phyloP scores from a whole-genome alignment of 2,797 vertebrate genomes.

The Gorsachius magnificus region DNA sequence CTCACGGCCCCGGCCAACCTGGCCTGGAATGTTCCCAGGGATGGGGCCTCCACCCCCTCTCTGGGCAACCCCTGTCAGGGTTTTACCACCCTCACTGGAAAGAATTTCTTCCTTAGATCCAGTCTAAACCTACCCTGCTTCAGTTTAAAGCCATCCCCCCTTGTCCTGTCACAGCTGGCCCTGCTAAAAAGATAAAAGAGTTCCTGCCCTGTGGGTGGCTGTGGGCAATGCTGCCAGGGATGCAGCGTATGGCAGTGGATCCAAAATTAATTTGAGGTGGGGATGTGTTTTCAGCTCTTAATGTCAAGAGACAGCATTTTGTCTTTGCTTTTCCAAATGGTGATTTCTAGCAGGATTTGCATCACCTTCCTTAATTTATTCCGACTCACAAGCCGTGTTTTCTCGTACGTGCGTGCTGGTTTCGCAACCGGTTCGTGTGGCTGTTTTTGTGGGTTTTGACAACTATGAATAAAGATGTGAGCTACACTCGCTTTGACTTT shows the following conservation, averaged over 20 bases:
- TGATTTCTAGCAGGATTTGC: constrained; percentile 6
- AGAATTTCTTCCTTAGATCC: too few relatives aligned
- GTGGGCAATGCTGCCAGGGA: background rate
- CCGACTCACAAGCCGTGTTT: background rate
- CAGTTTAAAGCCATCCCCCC: too few relatives aligned
- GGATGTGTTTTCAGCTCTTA: background rate
- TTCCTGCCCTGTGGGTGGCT: background rate
- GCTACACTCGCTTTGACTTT: background rate
- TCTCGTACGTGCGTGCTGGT: background rate
- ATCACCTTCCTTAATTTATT: background rate
- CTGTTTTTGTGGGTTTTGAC: background rate
- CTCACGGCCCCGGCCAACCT: too few relatives aligned
- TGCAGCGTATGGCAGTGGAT: background rate
- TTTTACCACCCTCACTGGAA: too few relatives aligned
- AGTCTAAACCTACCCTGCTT: too few relatives aligned
- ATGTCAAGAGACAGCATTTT: background rate
- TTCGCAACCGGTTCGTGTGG: background rate
- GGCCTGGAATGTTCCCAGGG: too few relatives aligned
- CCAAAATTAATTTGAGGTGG: background rate
- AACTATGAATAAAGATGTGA: background rate
- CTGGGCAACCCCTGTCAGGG: too few relatives aligned
- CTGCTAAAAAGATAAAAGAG: too few relatives aligned
- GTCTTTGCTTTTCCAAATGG: background rate
- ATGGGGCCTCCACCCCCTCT: too few relatives aligned
- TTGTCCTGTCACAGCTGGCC: too few relatives aligned